Evolutionary conservation across 2,888 invertebrate genomes (phyloP), one percentile per base, ranked within the genome.

Genomic region (Ochropleura plecta): DNA sequence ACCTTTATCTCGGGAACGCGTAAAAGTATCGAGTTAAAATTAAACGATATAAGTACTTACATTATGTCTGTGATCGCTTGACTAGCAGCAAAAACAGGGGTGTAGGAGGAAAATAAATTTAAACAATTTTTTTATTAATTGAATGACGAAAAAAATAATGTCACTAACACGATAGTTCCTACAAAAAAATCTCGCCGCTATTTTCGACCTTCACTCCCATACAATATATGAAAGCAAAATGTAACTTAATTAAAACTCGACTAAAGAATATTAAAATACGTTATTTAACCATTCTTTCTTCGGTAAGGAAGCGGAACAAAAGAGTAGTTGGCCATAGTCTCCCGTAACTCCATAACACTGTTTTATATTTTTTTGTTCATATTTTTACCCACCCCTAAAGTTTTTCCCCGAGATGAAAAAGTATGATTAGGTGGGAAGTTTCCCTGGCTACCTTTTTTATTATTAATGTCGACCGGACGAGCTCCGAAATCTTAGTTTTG

Each of bases 351-450:
- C 55, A 55, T 82, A 78, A 79, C 59, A 85, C 74, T 85, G 71
- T 86, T 85, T 79, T 71, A 73, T 78, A 75, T 78, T 87, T 86
- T 30, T 88, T 85, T 84, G 75, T 69, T 73, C 78, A 79, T 84
- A 81, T 79, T 88, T 75, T 75, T 79, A 14, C 46, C 60, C 70
- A 53, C 76, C 85, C 79, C 72, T 64, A 79, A 87, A 78, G 78
- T 85, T 83, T 74, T 73, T 67, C 42, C 55, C 51, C 63, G 76
- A 82, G 79, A 85, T 87, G 86, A 84, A 86, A 88, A 88, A 89
- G 84, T 89, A 87, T 86, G 86, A 89, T 89, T 88, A 88, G 82
- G 86, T 86, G 57, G 53, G 53, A 87, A 86, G 80, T 86, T 86
- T 80, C 20, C 46, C 48, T 62, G 78, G 78, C 75, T 82, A 87